A percentile compares a stretch with the other conserved stretches of the same genome.
Evolutionary conservation across 2,113 vertebrate species (phyloP).

Genomic region (Microcebus murinus): DNA sequence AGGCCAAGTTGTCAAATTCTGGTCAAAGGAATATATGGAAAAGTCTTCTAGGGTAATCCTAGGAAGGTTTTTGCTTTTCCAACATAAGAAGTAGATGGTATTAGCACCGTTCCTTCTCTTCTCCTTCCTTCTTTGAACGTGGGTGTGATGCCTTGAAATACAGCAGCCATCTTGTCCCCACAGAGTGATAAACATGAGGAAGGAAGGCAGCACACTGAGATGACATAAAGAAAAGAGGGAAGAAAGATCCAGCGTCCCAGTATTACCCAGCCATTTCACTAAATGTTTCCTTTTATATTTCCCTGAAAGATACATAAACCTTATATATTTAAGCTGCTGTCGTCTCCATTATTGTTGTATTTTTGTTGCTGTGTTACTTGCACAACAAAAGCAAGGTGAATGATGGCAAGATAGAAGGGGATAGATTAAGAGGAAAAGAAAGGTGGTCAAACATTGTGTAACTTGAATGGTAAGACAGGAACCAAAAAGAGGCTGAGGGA

Average conservation of each 20-base stretch:
- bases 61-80: not conserved
- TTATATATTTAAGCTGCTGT: not conserved
- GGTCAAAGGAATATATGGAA: not conserved
- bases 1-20: not conserved
- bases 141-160: not conserved
- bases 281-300: not conserved
- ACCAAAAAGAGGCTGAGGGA: slow-evolving; percentile 3
- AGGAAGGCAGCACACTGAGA: not conserved
- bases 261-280: not conserved
- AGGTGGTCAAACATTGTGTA: not conserved
- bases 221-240: not conserved
- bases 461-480: not conserved
- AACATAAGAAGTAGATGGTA: not conserved
- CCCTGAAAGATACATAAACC: not conserved
- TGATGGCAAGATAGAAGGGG: not conserved
- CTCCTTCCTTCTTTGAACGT: not conserved
- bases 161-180: not conserved
- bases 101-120: not conserved
- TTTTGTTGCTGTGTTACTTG: not conserved
- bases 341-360: not conserved
- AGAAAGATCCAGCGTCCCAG: not conserved
- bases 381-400: not conserved
- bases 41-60: not conserved
- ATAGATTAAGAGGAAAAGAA: not conserved
- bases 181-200: not conserved